Base-by-base conservation (phyloP, 1,140 invertebrate species). In the Trichonephila inaurata region DNA sequence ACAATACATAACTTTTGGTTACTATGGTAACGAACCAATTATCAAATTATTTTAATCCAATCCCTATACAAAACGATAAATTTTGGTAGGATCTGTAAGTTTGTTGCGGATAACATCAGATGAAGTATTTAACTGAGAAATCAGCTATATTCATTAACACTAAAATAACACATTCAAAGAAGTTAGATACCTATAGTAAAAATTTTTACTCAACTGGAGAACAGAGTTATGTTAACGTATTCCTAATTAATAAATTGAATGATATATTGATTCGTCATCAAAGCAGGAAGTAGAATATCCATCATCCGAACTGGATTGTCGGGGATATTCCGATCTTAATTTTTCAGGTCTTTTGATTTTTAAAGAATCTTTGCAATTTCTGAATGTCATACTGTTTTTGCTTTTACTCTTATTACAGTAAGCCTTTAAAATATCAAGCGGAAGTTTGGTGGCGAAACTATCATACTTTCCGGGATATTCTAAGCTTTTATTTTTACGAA, bases 251-350 rank as follows among this genome's bases (percentile, higher is more conserved):
- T 40, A 91, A 81, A 94, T 87, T 16, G 93, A 94, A 88, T 94
- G 62, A 91, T 94, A 94, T 28, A 91, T 87, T 18, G 93, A 94
- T 91, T 91, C 93, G 21, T 91, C 93, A 62, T 94, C 93, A 10
- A 69, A 10, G 24, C 44, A 89, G 21, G 89, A 94, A 62, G 93
- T 94, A 21, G 58, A 88, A 88, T 94, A 94, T 10, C 93, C 93
- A 82, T 91, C 93, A 77, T 94, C 93, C 0, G 89, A 91, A 51
- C 83, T 91, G 18, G 83, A 58, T 64, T 19, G 14, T 28, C 81
- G 21, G 2, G 87, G 61, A 83, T 58, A 72, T 21, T 87, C 85
- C 6, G 61, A 16, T 62, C 91, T 85, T 24, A 51, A 72, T 61
- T 81, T 33, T 88, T 60, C 66, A 24, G 51, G 51, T 28, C 82